phyloP scores from a whole-genome alignment of 2,113 vertebrate genomes.

The Pterocles gutturalis region DNA sequence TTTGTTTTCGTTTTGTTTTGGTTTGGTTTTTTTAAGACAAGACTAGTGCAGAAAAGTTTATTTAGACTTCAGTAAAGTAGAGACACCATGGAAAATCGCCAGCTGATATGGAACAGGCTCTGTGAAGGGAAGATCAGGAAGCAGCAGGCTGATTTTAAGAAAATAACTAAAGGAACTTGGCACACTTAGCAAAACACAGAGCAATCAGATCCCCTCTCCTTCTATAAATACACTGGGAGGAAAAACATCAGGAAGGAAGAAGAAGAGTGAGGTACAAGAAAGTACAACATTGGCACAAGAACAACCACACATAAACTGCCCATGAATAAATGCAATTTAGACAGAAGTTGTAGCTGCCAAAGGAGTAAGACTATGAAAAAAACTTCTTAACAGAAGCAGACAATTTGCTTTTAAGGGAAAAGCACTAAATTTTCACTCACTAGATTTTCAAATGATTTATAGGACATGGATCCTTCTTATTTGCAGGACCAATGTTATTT shows the following conservation, averaged over 20 bases:
- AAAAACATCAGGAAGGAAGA: conserved; percentile 38
- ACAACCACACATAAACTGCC: not conserved
- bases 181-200: not conserved
- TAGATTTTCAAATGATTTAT: not conserved
- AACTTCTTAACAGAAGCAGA: not conserved
- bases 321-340: not conserved
- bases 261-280: not conserved
- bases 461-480: not conserved
- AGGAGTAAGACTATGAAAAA: not conserved
- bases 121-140: conserved; percentile 4
- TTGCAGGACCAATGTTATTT: not conserved
- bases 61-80: not conserved
- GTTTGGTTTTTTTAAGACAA: not conserved
- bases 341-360: not conserved
- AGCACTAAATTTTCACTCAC: not conserved
- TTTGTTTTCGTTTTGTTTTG: too few species aligned
- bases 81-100: not conserved
- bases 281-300: not conserved
- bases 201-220: not conserved
- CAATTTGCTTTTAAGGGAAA: not conserved
- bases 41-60: not conserved
- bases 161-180: not conserved
- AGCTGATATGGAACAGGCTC: not conserved
- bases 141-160: not conserved
- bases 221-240: not conserved